Base-by-base conservation (phyloP, 2,888 invertebrate species). In the Charanyca ferruginea region DNA sequence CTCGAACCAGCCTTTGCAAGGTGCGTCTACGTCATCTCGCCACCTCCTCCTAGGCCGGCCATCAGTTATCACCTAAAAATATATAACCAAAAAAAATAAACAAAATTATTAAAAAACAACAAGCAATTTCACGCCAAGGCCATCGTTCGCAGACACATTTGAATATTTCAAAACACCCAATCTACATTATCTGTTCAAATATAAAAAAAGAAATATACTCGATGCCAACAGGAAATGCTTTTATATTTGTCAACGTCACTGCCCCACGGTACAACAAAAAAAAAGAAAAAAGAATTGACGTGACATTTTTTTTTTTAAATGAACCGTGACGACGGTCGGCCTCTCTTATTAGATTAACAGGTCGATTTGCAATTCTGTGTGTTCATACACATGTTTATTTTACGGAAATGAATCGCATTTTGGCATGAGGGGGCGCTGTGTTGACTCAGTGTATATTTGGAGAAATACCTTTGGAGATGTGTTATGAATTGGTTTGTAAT, bases 281-380 rank as follows among this genome's bases (percentile, higher is more conserved):
- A 91, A 92, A 91, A 85, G 81, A 32, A 70, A 72, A 91, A 91
- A 91, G 85, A 84, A 60, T 67, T 67, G 87, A 89, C 83, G 84
- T 87, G 90, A 91, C 91, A 94, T 94, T 94, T 91, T 94, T 95
- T 92, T 90, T 69, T 88, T 85, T 93, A 95, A 95, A 95, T 95
- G 95, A 95, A 94, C 92, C 94, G 94, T 94, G 90, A 87, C 91
- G 91, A 88, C 84, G 81, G 71, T 81, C 72, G 88, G 88, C 85
- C 87, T 84, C 93, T 90, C 92, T 94, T 94, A 95, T 95, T 95
- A 94, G 95, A 95, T 95, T 95, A 95, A 93, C 95, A 93, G 94
- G 94, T 90, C 94, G 93, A 94, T 95, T 95, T 95, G 92, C 93
- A 94, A 95, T 94, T 95, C 95, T 88, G 93, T 95, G 91, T 94